These are phyloP conservation scores for Microtus californicus DNA, from an alignment of 2,797 vertebrate genomes.

Conservation along the genomic window DNA sequence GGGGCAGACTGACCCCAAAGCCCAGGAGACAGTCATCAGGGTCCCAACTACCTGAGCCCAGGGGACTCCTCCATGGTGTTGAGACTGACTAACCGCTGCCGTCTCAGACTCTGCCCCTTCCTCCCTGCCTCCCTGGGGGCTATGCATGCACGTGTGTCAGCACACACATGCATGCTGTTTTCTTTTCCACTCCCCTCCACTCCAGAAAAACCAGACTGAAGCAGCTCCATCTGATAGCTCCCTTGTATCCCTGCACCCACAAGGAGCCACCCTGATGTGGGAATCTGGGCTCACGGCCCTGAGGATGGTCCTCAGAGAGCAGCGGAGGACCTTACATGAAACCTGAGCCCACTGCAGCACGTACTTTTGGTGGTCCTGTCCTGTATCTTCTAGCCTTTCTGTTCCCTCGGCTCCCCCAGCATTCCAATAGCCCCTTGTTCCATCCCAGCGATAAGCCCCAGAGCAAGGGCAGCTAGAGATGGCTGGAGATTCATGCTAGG, in stretches of 20 bases:
- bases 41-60: background rate
- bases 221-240: too few species aligned
- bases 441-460: background rate
- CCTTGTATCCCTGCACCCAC: background rate
- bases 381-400: fast-evolving
- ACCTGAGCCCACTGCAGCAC: background rate
- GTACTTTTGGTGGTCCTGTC: fast-evolving
- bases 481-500: too few species aligned
- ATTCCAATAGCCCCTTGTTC: fast-evolving
- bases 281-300: background rate
- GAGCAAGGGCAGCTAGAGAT: too few species aligned
- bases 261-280: background rate
- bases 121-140: fast-evolving
- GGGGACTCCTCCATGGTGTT: background rate
- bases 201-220: background rate
- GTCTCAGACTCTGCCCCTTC: background rate
- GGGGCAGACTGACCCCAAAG: background rate
- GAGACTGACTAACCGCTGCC: background rate
- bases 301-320: background rate
- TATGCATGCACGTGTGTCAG: too few species aligned
- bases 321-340: background rate
- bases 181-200: background rate
- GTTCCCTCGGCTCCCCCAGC: background rate
- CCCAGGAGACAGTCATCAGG: background rate
- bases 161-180: too few species aligned